Evolutionary conservation across 64 coral and sea anemone genomes (phyloP), one percentile per base, ranked within the genome.

Genomic region (Platygyra sinensis): DNA sequence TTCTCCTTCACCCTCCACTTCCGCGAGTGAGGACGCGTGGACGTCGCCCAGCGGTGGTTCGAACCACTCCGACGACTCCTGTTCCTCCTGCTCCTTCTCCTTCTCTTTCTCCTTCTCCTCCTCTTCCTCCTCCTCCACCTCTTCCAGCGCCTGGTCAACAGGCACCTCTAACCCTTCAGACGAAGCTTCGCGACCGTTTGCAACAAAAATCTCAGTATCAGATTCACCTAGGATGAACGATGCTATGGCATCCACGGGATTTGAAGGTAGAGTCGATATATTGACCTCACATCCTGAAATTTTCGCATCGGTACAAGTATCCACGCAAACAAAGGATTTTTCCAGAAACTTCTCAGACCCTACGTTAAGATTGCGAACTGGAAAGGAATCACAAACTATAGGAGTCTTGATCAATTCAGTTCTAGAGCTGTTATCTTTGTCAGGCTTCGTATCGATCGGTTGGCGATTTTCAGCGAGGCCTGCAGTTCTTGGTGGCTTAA

Each of bases 311-410:
- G 32, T 67, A 63, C 36, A 5, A 50, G 65, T 69, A 25, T 69
- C 22, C 65, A 69, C 22, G n/a, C 65, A 69, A 4, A 24, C 11
- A 7, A 85, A 71, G 25, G 20, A 52, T 29, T 85, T 85, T 71
- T 85, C 81, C 63, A 72, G 16, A 25, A 85, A 36, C 38, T 85
- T 85, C n/a, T 85, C 81, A 71, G 63, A 9, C 16, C 24, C 62
- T 14, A 15, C 22, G 25, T 85, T 52, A 22, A 85, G 31, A 39
- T 85, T 85, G 6, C 64, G 38, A 72, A 85, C 20, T 22, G 38
- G 28, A 85, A 50, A 69, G 20, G 81, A 71, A 64, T 85, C 81
- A 49, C 62, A 85, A 0, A 71, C 62, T 18, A 85, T 17, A 24
- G 63, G 81, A 24, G 63, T 85, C 38, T 72, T 85, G 1, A 85